Evolutionary conservation across 2,797 vertebrate genomes (phyloP).

Genomic region (Tangara arthus): DNA sequence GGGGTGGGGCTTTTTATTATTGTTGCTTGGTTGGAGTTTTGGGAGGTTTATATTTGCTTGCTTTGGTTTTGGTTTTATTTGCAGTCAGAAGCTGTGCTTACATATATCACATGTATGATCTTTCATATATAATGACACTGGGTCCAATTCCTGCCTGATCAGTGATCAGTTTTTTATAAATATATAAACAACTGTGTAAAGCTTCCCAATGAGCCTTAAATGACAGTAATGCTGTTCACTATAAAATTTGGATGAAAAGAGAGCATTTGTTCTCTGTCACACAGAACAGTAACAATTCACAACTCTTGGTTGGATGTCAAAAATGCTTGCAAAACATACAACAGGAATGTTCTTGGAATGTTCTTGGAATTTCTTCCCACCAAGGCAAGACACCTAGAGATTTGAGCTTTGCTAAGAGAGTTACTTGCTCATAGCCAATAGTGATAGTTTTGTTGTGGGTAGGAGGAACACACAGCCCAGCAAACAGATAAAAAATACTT

Average conservation of each 20-base stretch:
- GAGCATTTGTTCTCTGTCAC: neutral
- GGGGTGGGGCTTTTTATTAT: fast-evolving
- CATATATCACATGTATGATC: neutral
- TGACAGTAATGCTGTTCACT: neutral
- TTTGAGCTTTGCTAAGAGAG: neutral
- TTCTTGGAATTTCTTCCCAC: neutral
- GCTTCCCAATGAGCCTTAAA: neutral
- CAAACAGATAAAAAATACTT: neutral
- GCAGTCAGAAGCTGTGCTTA: neutral
- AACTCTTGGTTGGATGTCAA: neutral
- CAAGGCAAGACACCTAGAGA: neutral
- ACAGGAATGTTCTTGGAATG: neutral
- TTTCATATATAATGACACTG: neutral
- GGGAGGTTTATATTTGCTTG: neutral
- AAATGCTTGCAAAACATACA: neutral
- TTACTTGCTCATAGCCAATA: neutral
- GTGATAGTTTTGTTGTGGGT: neutral
- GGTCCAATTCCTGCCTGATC: neutral
- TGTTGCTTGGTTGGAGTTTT: neutral
- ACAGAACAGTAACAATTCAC: neutral
- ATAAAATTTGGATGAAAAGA: neutral
- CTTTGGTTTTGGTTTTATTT: neutral
- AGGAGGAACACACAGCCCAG: neutral
- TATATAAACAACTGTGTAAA: neutral
- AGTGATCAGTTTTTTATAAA: neutral